A percentile compares a stretch with the other conserved stretches of the same genome.
phyloP scores from a whole-genome alignment of 2,113 vertebrate genomes.

The Gopherus evgoodei region DNA sequence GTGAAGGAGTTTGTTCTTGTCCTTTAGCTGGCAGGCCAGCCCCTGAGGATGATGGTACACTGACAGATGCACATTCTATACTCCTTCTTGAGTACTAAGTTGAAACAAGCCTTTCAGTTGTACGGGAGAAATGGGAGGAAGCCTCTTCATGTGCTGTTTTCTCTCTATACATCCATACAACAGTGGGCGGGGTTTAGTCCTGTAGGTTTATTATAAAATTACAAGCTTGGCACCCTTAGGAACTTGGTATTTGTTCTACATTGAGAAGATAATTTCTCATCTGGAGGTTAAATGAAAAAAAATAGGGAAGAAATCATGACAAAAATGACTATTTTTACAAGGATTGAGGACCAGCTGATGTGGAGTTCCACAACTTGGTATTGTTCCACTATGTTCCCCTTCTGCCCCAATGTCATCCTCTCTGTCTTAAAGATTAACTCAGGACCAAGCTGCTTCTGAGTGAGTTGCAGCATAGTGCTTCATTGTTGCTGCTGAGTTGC shows the following conservation, averaged over 20 bases:
- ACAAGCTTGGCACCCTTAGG: background rate
- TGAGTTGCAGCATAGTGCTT: background rate
- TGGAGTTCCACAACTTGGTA: background rate
- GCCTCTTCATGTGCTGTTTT: conserved; percentile 24
- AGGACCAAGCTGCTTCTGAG: background rate
- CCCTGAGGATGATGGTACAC: rapidly evolving
- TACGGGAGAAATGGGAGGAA: background rate
- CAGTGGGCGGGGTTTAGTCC: background rate
- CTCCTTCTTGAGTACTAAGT: conserved; percentile 11
- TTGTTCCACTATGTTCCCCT: rapidly evolving
- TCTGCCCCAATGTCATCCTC: background rate
- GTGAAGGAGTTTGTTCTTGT: conserved; percentile 34
- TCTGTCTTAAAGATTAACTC: background rate
- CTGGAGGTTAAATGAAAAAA: conserved; percentile 24
- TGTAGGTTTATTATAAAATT: conserved; percentile 28
- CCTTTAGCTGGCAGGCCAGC: background rate
- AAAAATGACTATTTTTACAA: background rate
- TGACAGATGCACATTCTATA: background rate
- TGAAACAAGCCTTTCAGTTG: conserved; percentile 21
- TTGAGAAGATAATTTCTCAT: conserved; percentile 5
- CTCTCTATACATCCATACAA: background rate
- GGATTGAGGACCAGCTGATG: background rate
- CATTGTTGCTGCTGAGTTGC: background rate
- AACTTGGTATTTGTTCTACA: background rate
- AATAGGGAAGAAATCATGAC: background rate